These are phyloP conservation scores for Homarus americanus DNA, from an alignment of 1,140 invertebrate genomes.

Conservation along the genomic window DNA sequence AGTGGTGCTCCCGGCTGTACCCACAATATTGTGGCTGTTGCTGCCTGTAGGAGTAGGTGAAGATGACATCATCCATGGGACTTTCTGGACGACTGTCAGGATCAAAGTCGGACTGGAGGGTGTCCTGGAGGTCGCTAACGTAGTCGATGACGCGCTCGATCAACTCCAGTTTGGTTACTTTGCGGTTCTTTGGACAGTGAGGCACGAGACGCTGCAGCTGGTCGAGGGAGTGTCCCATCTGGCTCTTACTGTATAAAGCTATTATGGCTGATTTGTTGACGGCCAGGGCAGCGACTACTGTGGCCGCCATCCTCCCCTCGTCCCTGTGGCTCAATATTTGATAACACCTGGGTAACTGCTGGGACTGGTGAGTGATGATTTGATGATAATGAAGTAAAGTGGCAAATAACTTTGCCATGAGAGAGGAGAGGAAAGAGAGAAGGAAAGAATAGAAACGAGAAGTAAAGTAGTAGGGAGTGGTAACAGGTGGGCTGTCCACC, in stretches of 20 bases:
- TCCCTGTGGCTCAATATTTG: no score
- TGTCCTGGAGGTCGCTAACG: conserved; percentile 94
- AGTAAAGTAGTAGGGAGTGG: no score
- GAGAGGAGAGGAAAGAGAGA: no score
- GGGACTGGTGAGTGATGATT: no score
- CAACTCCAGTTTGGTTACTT: conserved; percentile 91
- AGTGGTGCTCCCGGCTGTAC: no score
- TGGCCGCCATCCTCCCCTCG: conserved; percentile 32
- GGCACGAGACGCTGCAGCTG: conserved; percentile 85
- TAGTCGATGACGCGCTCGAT: conserved; percentile 98
- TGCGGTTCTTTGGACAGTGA: conserved; percentile 79
- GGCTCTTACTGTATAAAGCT: neutral
- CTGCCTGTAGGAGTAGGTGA: conserved; percentile 28
- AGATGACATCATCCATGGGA: conserved; percentile 31
- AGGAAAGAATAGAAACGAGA: no score
- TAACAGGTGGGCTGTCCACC: no score
- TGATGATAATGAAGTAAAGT: no score
- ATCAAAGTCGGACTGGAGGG: conserved; percentile 79
- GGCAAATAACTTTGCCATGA: no score
- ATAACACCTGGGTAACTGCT: no score
- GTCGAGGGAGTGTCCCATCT: conserved; percentile 59
- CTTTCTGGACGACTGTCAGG: conserved; percentile 51
- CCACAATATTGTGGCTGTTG: no score
- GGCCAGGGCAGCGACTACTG: conserved; percentile 25
- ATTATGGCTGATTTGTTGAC: conserved; percentile 10